These are phyloP conservation scores for Oscheius sp. DNA, from an alignment of 2,888 invertebrate species.

Conservation along the genomic window DNA sequence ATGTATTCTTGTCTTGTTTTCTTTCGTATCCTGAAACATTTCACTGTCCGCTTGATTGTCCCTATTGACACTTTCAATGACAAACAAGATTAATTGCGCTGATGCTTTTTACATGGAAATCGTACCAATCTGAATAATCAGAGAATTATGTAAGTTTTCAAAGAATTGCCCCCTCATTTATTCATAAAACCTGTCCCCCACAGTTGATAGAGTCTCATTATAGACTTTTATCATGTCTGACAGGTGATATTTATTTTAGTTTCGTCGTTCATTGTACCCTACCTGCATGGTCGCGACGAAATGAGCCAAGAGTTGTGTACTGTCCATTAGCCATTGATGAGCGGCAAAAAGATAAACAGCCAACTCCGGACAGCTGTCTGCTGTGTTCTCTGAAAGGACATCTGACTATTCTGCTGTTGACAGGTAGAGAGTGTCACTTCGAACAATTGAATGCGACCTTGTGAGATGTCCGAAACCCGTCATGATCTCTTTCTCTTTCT, in stretches of 20 bases:
- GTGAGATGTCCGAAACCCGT: background rate
- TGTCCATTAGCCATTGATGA: constrained; percentile 73
- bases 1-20: constrained; percentile 34
- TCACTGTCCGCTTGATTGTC: background rate
- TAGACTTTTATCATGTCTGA: too few relatives aligned
- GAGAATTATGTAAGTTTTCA: too few relatives aligned
- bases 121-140: background rate
- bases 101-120: too few relatives aligned
- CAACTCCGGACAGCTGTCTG: constrained; percentile 39
- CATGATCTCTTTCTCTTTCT: constrained; percentile 14
- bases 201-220: too few relatives aligned
- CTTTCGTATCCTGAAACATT: constrained; percentile 41
- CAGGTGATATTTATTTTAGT: background rate
- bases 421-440: constrained; percentile 6
- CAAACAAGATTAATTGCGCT: background rate
- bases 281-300: constrained; percentile 64
- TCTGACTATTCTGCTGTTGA: background rate
- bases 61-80: background rate
- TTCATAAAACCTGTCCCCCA: too few relatives aligned
- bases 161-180: too few relatives aligned
- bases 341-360: constrained; percentile 73
- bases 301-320: constrained; percentile 70
- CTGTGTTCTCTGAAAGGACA: background rate
- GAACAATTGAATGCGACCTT: constrained; percentile 25
- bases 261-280: background rate